Conservation (phyloP, 1,140 invertebrate species). For the Rhizoglyphus robini region DNA sequence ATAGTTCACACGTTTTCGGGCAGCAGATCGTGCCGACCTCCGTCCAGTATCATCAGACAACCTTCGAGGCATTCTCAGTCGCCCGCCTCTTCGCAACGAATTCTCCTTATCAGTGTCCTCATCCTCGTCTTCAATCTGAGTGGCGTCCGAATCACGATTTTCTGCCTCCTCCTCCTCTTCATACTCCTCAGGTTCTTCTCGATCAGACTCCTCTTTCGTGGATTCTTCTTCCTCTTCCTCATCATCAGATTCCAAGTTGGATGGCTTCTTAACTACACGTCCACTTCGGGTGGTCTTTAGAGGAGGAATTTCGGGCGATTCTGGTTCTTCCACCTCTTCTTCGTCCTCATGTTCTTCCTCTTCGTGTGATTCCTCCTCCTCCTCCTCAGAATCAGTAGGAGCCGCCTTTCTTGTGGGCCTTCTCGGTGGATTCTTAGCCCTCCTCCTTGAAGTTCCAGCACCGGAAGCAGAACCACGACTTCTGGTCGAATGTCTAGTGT, state of each 20-base stretch:
- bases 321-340: no score
- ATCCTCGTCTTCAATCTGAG: slow-evolving; percentile 29
- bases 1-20: background rate
- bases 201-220: background rate
- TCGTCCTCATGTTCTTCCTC: no score
- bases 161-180: slow-evolving; percentile 6
- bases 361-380: no score
- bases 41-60: background rate
- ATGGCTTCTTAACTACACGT: no score
- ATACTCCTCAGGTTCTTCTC: slow-evolving; percentile 18
- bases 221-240: slow-evolving; percentile 12
- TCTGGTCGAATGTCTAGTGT: background rate
- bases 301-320: background rate
- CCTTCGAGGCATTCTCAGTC: background rate
- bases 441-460: background rate
- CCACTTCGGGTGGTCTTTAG: no score
- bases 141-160: slow-evolving; percentile 31
- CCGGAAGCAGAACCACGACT: no score
- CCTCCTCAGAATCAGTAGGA: background rate
- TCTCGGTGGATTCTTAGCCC: background rate
- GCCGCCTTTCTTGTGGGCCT: background rate
- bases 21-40: background rate
- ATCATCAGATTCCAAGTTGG: background rate
- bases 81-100: background rate
- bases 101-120: slow-evolving; percentile 4